Evolutionary conservation across 2,888 invertebrate species (phyloP).

Genomic region (Iselma pallidipennis): DNA sequence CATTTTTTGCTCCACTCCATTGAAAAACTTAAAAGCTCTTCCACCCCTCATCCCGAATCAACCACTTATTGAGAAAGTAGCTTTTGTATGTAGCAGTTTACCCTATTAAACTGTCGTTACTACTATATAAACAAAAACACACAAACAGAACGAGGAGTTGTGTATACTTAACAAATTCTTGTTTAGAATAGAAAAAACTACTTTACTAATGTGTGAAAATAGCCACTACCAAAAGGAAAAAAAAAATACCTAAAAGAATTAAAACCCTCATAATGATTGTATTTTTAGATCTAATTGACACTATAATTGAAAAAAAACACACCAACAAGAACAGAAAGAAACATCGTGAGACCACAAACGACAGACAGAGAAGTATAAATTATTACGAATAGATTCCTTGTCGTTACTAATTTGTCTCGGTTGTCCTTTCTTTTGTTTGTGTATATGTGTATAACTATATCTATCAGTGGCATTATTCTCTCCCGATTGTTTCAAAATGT

Average conservation of each 20-base stretch:
- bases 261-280: background rate
- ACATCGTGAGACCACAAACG: no score
- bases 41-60: no score
- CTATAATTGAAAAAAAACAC: background rate
- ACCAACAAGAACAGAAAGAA: conserved; percentile 2
- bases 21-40: no score
- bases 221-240: conserved; percentile 9
- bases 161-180: conserved; percentile 18
- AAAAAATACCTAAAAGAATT: background rate
- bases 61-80: conserved; percentile 26
- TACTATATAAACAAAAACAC: conserved; percentile 32
- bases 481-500: conserved; percentile 48
- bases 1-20: no score
- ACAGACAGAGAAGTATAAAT: no score
- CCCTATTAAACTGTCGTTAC: conserved; percentile 32
- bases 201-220: conserved; percentile 21
- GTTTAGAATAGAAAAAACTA: conserved; percentile 10
- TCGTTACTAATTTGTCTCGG: conserved; percentile 55
- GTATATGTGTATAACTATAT: no score
- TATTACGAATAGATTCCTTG: conserved; percentile 51
- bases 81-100: conserved; percentile 38
- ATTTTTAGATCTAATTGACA: background rate
- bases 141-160: no score
- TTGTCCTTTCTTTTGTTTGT: conserved; percentile 42
- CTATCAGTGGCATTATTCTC: conserved; percentile 43